Percentiles rank a stretch among this genome's conserved stretches.
Evolutionary conservation across 2,113 vertebrate genomes (phyloP).

Genomic region (Excalfactoria chinensis): DNA sequence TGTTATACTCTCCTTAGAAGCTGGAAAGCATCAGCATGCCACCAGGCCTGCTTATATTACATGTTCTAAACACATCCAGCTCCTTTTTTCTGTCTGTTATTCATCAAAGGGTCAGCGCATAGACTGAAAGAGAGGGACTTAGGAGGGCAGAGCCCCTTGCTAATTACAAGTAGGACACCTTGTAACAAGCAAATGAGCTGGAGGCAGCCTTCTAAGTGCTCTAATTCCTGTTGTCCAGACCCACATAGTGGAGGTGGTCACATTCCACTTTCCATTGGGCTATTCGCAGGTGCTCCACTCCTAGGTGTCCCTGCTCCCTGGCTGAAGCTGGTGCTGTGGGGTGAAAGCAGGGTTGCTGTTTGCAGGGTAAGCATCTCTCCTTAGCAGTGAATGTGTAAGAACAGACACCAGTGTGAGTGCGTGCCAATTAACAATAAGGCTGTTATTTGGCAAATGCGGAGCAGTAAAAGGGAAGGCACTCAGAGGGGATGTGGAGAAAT

Average conservation of each 20-base stretch:
- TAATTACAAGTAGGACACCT: not conserved
- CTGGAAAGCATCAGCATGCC: conserved; percentile 8
- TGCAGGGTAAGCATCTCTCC: not conserved
- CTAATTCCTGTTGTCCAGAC: not conserved
- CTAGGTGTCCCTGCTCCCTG: not conserved
- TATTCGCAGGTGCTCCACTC: rapidly evolving
- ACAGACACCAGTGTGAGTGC: not conserved
- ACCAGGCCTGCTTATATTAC: conserved; percentile 35
- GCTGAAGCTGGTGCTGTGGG: not conserved
- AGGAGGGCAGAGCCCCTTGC: not conserved
- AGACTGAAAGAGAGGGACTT: not conserved
- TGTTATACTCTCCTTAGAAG: conserved; percentile 27
- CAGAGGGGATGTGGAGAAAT: not conserved
- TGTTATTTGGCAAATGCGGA: not conserved
- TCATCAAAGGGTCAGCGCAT: conserved; percentile 3
- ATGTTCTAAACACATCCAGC: not conserved
- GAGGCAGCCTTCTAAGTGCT: not conserved
- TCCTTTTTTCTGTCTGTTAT: not conserved
- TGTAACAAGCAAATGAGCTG: not conserved
- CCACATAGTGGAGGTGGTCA: not conserved
- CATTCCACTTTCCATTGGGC: not conserved
- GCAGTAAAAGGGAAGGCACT: not conserved
- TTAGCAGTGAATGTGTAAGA: not conserved
- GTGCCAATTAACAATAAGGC: not conserved
- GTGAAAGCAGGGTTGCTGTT: not conserved